phyloP scores from a whole-genome alignment of 2,113 vertebrate genomes.

The Forbesichthys agassizii region DNA sequence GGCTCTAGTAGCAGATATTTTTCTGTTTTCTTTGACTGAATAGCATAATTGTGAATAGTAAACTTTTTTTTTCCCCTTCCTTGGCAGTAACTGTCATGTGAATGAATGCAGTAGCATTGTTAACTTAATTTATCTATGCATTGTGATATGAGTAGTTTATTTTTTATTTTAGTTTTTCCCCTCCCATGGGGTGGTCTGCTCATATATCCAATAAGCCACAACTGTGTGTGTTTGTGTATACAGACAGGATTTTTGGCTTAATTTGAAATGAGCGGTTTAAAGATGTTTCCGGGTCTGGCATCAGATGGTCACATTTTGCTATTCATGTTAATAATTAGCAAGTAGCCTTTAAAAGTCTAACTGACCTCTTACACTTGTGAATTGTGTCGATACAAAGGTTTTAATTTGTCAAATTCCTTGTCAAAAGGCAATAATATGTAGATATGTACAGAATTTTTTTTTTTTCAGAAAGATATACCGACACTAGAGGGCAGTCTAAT shows the following conservation, averaged over 20 bases:
- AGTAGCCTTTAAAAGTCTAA: slow-evolving; percentile 81
- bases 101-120: slow-evolving; percentile 87
- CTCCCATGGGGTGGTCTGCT: slow-evolving; percentile 80
- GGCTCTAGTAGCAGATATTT: slow-evolving; percentile 58
- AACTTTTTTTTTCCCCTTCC: slow-evolving; percentile 42
- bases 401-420: slow-evolving; percentile 84
- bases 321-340: slow-evolving; percentile 76
- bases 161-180: slow-evolving; percentile 50
- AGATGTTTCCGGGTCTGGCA: slow-evolving; percentile 47
- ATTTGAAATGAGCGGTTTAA: slow-evolving; percentile 17
- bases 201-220: slow-evolving; percentile 36
- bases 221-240: slow-evolving; percentile 28
- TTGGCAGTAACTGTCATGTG: slow-evolving; percentile 79
- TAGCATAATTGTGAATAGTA: slow-evolving; percentile 72
- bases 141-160: slow-evolving; percentile 84
- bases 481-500: slow-evolving; percentile 81
- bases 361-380: slow-evolving; percentile 84
- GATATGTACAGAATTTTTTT: slow-evolving; percentile 87
- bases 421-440: slow-evolving; percentile 99
- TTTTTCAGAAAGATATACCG: slow-evolving; percentile 81
- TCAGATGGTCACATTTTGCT: slow-evolving; percentile 43
- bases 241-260: slow-evolving; percentile 35
- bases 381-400: slow-evolving; percentile 80
- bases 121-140: slow-evolving; percentile 93
- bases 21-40: slow-evolving; percentile 76